Conservation (phyloP, 2,888 invertebrate genomes). For the Formica aserva region DNA sequence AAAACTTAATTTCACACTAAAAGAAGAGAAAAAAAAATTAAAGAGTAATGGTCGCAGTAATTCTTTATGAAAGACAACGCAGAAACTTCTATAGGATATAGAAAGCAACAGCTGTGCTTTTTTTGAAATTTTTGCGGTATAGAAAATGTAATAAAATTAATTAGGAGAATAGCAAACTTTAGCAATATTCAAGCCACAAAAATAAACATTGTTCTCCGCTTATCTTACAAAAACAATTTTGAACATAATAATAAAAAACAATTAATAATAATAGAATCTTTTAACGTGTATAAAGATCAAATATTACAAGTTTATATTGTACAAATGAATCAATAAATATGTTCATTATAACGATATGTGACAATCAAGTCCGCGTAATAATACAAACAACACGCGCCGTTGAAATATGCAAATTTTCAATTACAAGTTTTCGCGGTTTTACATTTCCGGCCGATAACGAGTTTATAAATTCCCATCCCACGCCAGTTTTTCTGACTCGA, state of each 20-base stretch:
- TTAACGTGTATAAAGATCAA: background rate
- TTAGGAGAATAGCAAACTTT: background rate
- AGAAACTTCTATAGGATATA: background rate
- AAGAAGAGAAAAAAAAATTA: background rate
- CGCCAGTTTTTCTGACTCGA: conserved; percentile 29
- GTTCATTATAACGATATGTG: conserved; percentile 18
- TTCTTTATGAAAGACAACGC: background rate
- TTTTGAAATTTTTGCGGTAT: background rate
- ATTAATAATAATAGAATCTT: conserved; percentile 6
- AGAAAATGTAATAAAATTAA: conserved; percentile 13
- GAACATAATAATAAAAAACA: background rate
- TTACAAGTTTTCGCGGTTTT: conserved; percentile 35
- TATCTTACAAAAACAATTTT: background rate
- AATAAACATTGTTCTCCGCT: background rate
- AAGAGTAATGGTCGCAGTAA: background rate
- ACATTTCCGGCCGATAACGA: conserved; percentile 48
- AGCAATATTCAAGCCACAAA: background rate
- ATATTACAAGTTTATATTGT: conserved; percentile 12
- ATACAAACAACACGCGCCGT: background rate
- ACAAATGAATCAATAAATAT: conserved; percentile 31
- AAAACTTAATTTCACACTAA: background rate
- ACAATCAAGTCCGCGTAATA: conserved; percentile 18
- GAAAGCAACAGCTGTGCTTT: background rate
- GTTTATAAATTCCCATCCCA: conserved; percentile 45
- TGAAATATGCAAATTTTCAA: conserved; percentile 43